Conservation (phyloP, 1,140 invertebrate species). For the Eciton burchellii region DNA sequence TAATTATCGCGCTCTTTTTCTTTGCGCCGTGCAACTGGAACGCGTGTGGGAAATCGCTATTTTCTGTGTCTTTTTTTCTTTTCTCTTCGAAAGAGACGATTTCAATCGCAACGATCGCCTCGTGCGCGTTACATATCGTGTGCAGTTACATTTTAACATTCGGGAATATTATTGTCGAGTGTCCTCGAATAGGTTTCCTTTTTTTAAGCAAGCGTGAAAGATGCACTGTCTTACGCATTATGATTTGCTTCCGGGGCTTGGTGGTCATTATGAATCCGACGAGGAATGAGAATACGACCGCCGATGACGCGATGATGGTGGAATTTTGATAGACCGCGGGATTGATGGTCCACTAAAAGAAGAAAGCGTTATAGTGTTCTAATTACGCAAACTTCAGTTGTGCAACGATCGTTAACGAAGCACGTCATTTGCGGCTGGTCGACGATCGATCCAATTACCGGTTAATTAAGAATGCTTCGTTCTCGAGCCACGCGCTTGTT, state of each 20-base stretch:
- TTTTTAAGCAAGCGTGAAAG: background rate
- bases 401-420: slow-evolving; percentile 29
- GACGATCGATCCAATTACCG: background rate
- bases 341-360: slow-evolving; percentile 78
- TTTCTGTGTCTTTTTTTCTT: too few relatives aligned
- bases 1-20: background rate
- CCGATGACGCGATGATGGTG: slow-evolving; percentile 78
- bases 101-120: background rate
- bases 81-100: background rate
- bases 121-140: background rate
- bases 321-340: slow-evolving; percentile 80
- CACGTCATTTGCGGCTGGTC: slow-evolving; percentile 2
- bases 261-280: slow-evolving; percentile 66
- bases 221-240: slow-evolving; percentile 76
- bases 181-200: background rate
- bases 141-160: background rate
- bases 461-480: slow-evolving; percentile 8
- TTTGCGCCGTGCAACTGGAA: background rate
- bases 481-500: background rate
- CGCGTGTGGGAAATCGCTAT: background rate
- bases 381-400: slow-evolving; percentile 31
- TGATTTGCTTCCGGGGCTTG: slow-evolving; percentile 73
- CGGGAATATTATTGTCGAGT: too few relatives aligned
- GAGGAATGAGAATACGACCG: slow-evolving; percentile 78
- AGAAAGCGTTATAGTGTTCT: background rate